Evolutionary conservation across 2,888 invertebrate species (phyloP), one percentile per base, ranked within the genome.

Genomic region (Drosophila quasianomalipes): DNA sequence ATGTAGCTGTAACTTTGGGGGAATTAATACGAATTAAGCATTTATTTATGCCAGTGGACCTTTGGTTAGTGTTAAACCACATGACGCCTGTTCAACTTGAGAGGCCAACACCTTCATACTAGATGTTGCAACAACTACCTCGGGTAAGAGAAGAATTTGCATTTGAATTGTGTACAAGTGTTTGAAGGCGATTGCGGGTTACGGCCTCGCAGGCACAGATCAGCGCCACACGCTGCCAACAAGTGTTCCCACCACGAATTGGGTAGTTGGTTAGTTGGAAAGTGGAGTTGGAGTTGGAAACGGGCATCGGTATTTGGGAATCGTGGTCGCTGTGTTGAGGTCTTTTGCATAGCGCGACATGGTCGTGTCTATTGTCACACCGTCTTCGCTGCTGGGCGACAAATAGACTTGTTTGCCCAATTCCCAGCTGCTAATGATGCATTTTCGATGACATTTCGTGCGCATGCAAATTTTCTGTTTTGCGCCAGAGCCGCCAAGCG

Each of bases 351-450:
- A 89, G 70, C 74, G 70, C 89, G 72, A 83, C 74, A 75, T 79
- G 73, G 76, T 75, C 85, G 77, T 75, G 87, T 70, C 67, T 65
- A 47, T 41, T 59, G 67, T 53, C 67, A 52, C 67, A 52, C 51
- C 61, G 73, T 70, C 64, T 65, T 55, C 51, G 79, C 74, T 53
- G 67, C 57, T 57, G 78, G 89, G 83, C 89, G 89, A 88, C 90
- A 91, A 87, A 87, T 87, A 87, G 83, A 90, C 90, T 87, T 87
- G 90, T 91, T 85, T 76, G 83, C 88, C 91, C 89, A 91, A 87
- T 88, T 90, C 89, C 79, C 90, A 77, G 78, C 89, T 91, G 89
- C 91, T 91, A 91, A 87, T 87, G 87, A 87, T 90, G 91, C 91
- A 90, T 91, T 90, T 85, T 87, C 79, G 79, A 85, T 91, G 91